Evolutionary conservation across 2,113 vertebrate species (phyloP).

Genomic region (Pluvianellus socialis): DNA sequence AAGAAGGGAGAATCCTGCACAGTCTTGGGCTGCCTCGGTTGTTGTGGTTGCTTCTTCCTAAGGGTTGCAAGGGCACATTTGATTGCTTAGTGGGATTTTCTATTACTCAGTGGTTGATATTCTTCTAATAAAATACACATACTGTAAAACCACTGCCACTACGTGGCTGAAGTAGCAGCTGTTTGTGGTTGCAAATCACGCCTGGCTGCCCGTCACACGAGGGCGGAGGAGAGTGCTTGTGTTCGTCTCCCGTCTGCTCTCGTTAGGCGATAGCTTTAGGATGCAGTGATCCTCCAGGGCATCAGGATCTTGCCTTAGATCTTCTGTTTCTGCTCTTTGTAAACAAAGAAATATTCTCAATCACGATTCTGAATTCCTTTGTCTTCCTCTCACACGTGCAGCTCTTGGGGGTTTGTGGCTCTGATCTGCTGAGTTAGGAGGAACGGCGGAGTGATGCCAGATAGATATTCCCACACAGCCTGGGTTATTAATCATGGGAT

Average conservation of each 20-base stretch:
- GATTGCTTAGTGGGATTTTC: neutral
- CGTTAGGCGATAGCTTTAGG: neutral
- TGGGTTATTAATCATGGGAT: neutral
- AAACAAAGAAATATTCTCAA: neutral
- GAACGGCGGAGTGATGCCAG: neutral
- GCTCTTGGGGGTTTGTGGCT: neutral
- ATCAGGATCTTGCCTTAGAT: neutral
- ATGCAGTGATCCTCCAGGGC: neutral
- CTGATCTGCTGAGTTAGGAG: neutral
- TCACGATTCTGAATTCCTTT: neutral
- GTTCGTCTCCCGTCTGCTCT: neutral
- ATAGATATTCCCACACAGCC: neutral
- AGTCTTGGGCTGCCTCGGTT: neutral
- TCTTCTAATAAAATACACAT: neutral
- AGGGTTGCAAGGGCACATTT: neutral
- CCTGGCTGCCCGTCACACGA: neutral
- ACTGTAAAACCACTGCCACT: neutral
- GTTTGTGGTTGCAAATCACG: neutral
- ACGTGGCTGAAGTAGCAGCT: neutral
- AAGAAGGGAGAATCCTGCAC: neutral
- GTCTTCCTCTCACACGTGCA: fast-evolving
- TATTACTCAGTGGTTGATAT: neutral
- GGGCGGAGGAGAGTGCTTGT: neutral
- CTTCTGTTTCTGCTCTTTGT: neutral
- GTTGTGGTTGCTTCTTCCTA: neutral